Percentiles rank a stretch among this genome's conserved stretches.
phyloP scores from a whole-genome alignment of 2,888 invertebrate genomes.

The Microctonus hyperodae region DNA sequence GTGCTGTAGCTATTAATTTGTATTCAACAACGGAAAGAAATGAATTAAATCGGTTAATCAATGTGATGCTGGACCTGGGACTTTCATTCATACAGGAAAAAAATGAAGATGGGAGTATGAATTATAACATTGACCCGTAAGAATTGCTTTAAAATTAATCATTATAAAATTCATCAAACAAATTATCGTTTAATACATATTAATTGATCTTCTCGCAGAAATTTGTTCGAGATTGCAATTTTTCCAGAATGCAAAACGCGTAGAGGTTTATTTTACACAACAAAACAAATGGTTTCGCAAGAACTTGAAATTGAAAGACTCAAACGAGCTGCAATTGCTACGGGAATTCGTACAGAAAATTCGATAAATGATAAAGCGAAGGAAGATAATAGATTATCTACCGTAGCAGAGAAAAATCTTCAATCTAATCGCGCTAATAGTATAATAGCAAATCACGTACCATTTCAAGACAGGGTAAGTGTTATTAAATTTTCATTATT shows the following conservation, averaged over 20 bases:
- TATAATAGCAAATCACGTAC: slow-evolving; percentile 51
- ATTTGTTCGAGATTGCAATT: slow-evolving; percentile 51
- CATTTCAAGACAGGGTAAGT: slow-evolving; percentile 44
- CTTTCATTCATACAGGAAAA: slow-evolving; percentile 84
- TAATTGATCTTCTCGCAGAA: slow-evolving; percentile 40
- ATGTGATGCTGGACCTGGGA: slow-evolving; percentile 89
- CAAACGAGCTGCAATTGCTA: slow-evolving; percentile 44
- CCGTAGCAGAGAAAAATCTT: slow-evolving; percentile 8
- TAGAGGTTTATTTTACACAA: slow-evolving; percentile 47
- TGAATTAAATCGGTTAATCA: slow-evolving; percentile 75
- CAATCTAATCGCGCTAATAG: slow-evolving; percentile 61
- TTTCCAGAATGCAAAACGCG: slow-evolving; percentile 53
- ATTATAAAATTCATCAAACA: slow-evolving; percentile 11
- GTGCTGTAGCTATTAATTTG: slow-evolving; percentile 70
- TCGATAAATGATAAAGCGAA: neutral
- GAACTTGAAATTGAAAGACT: slow-evolving; percentile 55
- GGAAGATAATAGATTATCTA: neutral
- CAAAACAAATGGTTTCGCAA: slow-evolving; percentile 56
- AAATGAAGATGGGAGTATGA: slow-evolving; percentile 78
- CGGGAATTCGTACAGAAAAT: slow-evolving; percentile 4
- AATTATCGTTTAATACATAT: neutral
- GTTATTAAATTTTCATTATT: neutral
- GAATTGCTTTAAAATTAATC: slow-evolving; percentile 31
- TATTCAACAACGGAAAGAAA: slow-evolving; percentile 77
- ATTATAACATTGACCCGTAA: slow-evolving; percentile 63